These are phyloP conservation scores for Thecophora atra DNA, from an alignment of 2,888 invertebrate genomes.

Conservation along the genomic window DNA sequence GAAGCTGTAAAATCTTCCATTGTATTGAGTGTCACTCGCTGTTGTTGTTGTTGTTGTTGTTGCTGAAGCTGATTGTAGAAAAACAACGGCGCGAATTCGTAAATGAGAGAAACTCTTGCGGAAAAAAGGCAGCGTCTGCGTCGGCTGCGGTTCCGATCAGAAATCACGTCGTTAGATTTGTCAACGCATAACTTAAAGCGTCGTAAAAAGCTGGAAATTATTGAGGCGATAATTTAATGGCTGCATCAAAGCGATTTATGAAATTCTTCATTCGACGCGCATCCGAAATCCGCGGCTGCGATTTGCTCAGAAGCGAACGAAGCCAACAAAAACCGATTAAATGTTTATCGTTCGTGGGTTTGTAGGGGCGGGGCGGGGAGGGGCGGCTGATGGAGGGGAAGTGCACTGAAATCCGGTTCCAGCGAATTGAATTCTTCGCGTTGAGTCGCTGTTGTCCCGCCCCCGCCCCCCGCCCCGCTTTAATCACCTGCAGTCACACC, in stretches of 20 bases:
- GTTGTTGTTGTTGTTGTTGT: slow-evolving; percentile 15
- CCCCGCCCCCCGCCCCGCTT: not conserved
- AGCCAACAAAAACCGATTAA: not conserved
- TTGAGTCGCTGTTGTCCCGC: not conserved
- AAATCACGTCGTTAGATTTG: slow-evolving; percentile 58
- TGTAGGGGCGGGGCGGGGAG: not conserved
- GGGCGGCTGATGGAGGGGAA: not conserved
- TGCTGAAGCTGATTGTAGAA: not conserved
- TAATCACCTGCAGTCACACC: slow-evolving; percentile 13
- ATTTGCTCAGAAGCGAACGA: not conserved
- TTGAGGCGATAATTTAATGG: slow-evolving; percentile 44
- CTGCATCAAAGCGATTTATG: slow-evolving; percentile 18
- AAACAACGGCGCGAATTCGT: slow-evolving; percentile 1
- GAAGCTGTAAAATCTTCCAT: slow-evolving; percentile 10
- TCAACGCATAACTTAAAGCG: slow-evolving; percentile 64
- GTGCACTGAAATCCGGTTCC: too few relatives aligned
- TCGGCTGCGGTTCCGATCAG: slow-evolving; percentile 13
- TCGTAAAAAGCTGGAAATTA: slow-evolving; percentile 58
- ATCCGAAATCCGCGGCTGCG: not conserved
- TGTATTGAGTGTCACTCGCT: not conserved
- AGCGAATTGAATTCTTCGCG: too few relatives aligned
- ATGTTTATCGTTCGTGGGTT: not conserved
- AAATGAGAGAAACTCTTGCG: not conserved
- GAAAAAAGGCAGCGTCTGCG: slow-evolving; percentile 11
- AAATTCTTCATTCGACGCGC: slow-evolving; percentile 9